Base-by-base conservation (phyloP, 2,888 invertebrate genomes). In the Cloeon dipterum region DNA sequence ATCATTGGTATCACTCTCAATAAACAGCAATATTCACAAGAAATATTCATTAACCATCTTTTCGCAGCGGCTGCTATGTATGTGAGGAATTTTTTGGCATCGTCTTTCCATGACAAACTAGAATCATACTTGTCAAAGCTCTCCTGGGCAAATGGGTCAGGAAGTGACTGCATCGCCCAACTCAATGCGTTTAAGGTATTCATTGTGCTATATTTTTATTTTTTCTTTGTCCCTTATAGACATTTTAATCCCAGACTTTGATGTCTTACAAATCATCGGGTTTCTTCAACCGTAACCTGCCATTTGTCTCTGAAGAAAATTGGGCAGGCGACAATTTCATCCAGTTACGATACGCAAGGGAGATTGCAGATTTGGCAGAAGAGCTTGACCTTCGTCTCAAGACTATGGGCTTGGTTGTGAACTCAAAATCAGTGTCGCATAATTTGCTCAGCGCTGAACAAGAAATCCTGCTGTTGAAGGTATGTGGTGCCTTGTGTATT, bases 81-180 rank as follows among this genome's bases (percentile, higher is more conserved):
- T 1, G 67, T 79, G 5, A 81, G 79, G 49, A 78, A 72, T 44
- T 60, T 91, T 37, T 89, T 88, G 52, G 68, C 69, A 40, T 68
- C 65, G 40, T 75, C 77, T 1, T 81, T 76, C 54, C 66, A 69
- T 36, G 66, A 72, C 45, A 62, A 70, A 35, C 52, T 83, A 35
- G 63, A 70, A 36, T 70, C 74, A 0, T 85, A 74, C 54, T 70
- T 72, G 46, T 71, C 76, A 11, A 78, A 79, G 51, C 55, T 86
- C 14, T 59, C 68, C 0, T 93, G 85, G 82, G 71, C 89, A 0
- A 72, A 75, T 50, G 73, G 74, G 2, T 77, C 83, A 0, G 67
- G 73, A 55, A 82, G 88, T 48, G 94, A 94, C 56, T 68, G 78
- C 39, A 68, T 91, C 41, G 78, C 86, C 0, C 69, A 76, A 43